phyloP scores from a whole-genome alignment of 2,888 invertebrate genomes.

The Tetrapedia diversipes region DNA sequence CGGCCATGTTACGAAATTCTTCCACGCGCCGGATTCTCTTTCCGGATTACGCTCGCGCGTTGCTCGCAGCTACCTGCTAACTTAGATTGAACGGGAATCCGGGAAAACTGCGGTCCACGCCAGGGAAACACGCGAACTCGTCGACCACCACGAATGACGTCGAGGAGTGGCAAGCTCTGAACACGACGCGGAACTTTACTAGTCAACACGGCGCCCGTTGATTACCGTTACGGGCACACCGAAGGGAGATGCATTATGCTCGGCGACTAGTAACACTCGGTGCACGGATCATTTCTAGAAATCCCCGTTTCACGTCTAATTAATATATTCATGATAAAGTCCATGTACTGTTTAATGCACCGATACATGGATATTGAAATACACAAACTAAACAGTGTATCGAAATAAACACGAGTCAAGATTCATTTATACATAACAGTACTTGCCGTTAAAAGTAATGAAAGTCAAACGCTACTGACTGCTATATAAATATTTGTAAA shows the following conservation, averaged over 20 bases:
- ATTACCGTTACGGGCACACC: slow-evolving; percentile 67
- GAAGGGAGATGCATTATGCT: slow-evolving; percentile 38
- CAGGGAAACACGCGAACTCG: slow-evolving; percentile 44
- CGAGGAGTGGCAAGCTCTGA: slow-evolving; percentile 39
- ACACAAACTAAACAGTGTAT: too few species aligned
- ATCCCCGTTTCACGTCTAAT: too few species aligned
- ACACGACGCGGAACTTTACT: slow-evolving; percentile 63
- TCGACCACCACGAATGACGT: neutral
- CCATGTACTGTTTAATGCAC: too few species aligned
- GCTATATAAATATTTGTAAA: too few species aligned
- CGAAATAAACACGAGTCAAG: too few species aligned
- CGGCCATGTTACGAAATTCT: slow-evolving; percentile 39
- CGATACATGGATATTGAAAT: too few species aligned
- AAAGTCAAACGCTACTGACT: too few species aligned
- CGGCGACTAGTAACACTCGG: slow-evolving; percentile 25
- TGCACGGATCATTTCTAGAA: slow-evolving; percentile 50
- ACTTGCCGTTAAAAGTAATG: too few species aligned
- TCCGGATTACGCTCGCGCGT: neutral
- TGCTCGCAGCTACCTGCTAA: slow-evolving; percentile 19
- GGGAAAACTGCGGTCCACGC: slow-evolving; percentile 44
- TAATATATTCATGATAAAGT: too few species aligned
- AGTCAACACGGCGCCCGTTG: slow-evolving; percentile 70
- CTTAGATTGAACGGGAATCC: slow-evolving; percentile 40
- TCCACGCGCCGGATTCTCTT: slow-evolving; percentile 10
- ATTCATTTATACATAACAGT: too few species aligned